These are phyloP conservation scores for Dolichomitus sp. DNA, from an alignment of 2,888 invertebrate genomes.

Conservation along the genomic window DNA sequence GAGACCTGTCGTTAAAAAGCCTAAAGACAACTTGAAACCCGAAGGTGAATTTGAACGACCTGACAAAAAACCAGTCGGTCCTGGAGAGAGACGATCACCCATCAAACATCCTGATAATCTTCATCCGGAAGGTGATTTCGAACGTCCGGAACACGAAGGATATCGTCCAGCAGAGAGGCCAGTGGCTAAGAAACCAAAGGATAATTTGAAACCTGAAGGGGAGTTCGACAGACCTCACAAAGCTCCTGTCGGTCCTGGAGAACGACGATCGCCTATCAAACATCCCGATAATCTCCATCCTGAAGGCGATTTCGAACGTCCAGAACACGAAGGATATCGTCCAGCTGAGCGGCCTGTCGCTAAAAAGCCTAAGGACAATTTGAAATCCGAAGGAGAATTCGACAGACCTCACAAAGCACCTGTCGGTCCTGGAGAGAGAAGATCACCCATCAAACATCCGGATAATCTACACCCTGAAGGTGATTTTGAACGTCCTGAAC, in stretches of 20 bases:
- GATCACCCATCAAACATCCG: constrained; percentile 81
- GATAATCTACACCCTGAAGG: constrained; percentile 81
- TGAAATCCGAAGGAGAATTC: constrained; percentile 86
- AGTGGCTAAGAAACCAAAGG: constrained; percentile 81
- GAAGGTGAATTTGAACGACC: constrained; percentile 85
- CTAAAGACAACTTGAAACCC: constrained; percentile 83
- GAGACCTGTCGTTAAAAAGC: constrained; percentile 78
- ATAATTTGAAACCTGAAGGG: constrained; percentile 87
- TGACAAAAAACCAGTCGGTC: constrained; percentile 78
- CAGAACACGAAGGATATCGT: constrained; percentile 76
- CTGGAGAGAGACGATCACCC: constrained; percentile 80
- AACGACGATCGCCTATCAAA: constrained; percentile 87
- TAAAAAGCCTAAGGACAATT: constrained; percentile 86
- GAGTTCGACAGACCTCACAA: constrained; percentile 86
- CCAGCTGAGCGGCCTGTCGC: constrained; percentile 84
- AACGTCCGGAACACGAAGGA: constrained; percentile 83
- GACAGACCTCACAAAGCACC: constrained; percentile 87
- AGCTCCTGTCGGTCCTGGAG: constrained; percentile 87
- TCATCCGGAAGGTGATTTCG: constrained; percentile 88
- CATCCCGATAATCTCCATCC: constrained; percentile 86
- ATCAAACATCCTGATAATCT: constrained; percentile 87
- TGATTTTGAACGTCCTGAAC: constrained; percentile 86
- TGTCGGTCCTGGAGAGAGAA: constrained; percentile 87
- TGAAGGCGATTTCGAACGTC: constrained; percentile 87
- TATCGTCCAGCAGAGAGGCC: constrained; percentile 68